Percentiles rank a stretch among this genome's conserved stretches.
Conservation (phyloP, 2,888 invertebrate species). For the Leucoma salicis region DNA sequence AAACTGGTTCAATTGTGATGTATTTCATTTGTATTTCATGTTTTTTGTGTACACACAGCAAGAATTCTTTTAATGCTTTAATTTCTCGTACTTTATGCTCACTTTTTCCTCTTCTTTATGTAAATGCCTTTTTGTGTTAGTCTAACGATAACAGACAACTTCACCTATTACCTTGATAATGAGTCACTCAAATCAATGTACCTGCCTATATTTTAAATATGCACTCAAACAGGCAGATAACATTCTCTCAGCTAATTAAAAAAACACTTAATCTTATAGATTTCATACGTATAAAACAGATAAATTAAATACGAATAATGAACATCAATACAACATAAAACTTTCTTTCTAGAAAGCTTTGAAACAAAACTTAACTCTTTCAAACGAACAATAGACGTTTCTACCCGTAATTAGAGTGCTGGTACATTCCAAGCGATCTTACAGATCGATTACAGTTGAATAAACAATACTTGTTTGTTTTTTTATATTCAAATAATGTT, state of each 20-base stretch:
- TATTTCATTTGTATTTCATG: too few species aligned
- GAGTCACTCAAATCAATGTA: conserved; percentile 6
- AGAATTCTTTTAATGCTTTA: too few species aligned
- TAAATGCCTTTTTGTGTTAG: too few species aligned
- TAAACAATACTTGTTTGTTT: conserved; percentile 66
- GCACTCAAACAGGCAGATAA: conserved; percentile 20
- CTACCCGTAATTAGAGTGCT: conserved; percentile 60
- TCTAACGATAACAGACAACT: background rate
- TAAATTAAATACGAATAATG: conserved; percentile 20
- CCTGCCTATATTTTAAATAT: conserved; percentile 22
- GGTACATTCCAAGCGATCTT: conserved; percentile 68
- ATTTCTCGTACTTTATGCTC: too few species aligned
- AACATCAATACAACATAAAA: conserved; percentile 23
- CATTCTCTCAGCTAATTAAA: conserved; percentile 21
- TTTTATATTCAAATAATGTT: conserved; percentile 72
- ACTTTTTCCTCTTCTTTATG: too few species aligned
- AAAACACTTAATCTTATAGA: conserved; percentile 11
- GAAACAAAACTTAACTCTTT: conserved; percentile 28
- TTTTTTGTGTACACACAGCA: too few species aligned
- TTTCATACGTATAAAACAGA: background rate
- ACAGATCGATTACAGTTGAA: conserved; percentile 73
- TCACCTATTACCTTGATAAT: conserved; percentile 19
- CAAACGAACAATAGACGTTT: conserved; percentile 51
- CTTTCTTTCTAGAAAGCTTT: conserved; percentile 20
- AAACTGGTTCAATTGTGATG: too few species aligned